Evolutionary conservation across 1,140 invertebrate genomes (phyloP).

Genomic region (Monochamus saltuarius): DNA sequence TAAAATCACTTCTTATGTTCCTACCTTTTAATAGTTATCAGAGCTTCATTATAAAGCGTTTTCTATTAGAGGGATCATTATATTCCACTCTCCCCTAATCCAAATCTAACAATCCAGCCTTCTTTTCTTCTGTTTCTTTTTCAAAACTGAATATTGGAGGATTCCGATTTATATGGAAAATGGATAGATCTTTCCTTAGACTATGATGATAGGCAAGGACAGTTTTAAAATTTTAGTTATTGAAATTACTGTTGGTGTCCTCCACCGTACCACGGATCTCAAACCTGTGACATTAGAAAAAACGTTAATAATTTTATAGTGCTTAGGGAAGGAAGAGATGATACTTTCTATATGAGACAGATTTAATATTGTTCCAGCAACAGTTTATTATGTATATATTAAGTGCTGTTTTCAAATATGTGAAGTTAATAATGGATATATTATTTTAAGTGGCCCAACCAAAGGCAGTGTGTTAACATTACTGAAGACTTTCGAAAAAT

Average conservation of each 20-base stretch:
- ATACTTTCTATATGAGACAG: not conserved
- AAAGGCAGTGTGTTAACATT: not conserved
- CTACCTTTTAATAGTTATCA: too few species aligned
- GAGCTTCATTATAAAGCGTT: too few species aligned
- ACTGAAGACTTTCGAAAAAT: not conserved
- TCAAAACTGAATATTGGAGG: not conserved
- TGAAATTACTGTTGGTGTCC: too few species aligned
- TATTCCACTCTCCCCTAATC: too few species aligned
- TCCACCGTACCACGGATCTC: not conserved
- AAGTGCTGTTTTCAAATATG: not conserved
- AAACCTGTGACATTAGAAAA: not conserved
- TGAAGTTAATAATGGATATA: not conserved
- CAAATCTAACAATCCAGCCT: too few species aligned
- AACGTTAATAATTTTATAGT: not conserved
- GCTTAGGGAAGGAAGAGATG: not conserved
- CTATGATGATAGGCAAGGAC: not conserved
- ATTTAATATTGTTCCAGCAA: constrained; percentile 2
- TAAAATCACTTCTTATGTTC: too few species aligned
- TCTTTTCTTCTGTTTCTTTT: not conserved
- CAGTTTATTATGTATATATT: not conserved
- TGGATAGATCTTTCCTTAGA: constrained; percentile 1
- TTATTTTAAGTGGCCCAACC: constrained; percentile 1
- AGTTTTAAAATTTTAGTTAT: too few species aligned
- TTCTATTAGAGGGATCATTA: too few species aligned
- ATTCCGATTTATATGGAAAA: not conserved